phyloP scores from a whole-genome alignment of 2,888 invertebrate species.

The Hetaerina titia region DNA sequence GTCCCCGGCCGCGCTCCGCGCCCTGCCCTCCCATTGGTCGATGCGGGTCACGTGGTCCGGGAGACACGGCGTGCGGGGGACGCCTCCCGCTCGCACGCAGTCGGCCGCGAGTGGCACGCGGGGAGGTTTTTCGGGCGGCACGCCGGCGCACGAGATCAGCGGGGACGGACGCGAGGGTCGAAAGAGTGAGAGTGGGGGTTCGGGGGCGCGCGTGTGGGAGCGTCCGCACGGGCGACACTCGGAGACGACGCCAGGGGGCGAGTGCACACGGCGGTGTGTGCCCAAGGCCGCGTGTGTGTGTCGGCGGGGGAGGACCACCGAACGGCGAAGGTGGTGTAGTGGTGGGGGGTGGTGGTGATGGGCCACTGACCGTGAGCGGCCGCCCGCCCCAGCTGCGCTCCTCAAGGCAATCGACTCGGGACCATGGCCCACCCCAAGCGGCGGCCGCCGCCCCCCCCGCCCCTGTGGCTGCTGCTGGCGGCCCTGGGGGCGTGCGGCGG shows the following conservation, averaged over 20 bases:
- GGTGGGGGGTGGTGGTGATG: constrained; percentile 34
- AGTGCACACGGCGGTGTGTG: background rate
- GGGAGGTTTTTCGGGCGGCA: background rate
- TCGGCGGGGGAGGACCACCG: constrained; percentile 6
- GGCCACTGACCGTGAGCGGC: constrained; percentile 59
- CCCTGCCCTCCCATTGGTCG: constrained; percentile 27
- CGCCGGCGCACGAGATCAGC: background rate
- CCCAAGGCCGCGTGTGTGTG: constrained; percentile 37
- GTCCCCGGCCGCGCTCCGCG: background rate
- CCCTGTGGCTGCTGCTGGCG: constrained; percentile 45
- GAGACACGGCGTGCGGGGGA: background rate
- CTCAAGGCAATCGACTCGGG: constrained; percentile 45
- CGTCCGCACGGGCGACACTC: background rate
- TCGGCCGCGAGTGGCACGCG: constrained; percentile 51
- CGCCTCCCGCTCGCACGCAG: constrained; percentile 39
- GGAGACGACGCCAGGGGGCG: background rate
- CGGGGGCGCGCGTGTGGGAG: no score
- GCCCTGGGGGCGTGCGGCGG: constrained; percentile 66
- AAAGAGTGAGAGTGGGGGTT: no score
- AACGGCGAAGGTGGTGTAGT: background rate
- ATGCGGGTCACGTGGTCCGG: constrained; percentile 37
- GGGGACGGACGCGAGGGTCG: background rate
- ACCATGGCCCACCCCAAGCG: background rate
- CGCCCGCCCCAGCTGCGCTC: constrained; percentile 52
- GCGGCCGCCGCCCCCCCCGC: constrained; percentile 17